Evolutionary conservation across 2,113 vertebrate genomes (phyloP).

Genomic region (Salvelinus sp.): DNA sequence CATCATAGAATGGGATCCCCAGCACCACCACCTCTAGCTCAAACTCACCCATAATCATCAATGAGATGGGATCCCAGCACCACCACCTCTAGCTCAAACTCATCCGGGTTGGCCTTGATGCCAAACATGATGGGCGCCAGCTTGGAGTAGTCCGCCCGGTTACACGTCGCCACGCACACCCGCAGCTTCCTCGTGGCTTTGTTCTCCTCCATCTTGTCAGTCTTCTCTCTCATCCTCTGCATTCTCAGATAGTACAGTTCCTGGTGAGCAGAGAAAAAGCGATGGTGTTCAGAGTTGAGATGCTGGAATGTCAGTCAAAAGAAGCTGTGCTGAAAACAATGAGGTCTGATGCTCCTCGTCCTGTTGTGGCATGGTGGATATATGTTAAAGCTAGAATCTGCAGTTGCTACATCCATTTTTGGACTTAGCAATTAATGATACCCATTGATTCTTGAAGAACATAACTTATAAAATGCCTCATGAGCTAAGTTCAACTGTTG

Average conservation of each 20-base stretch:
- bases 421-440: no score
- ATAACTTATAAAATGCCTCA: no score
- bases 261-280: slow-evolving; percentile 57
- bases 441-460: no score
- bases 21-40: slow-evolving; percentile 48
- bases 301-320: no score
- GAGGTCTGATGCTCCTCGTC: no score
- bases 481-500: no score
- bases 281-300: not conserved
- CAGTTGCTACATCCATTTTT: no score
- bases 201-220: slow-evolving; percentile 55
- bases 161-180: slow-evolving; percentile 96
- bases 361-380: no score
- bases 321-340: no score
- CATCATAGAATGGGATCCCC: slow-evolving; percentile 96
- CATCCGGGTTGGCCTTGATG: slow-evolving; percentile 86
- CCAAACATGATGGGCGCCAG: slow-evolving; percentile 98
- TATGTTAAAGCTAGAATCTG: no score
- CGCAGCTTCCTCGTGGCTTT: slow-evolving; percentile 76
- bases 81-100: slow-evolving; percentile 91
- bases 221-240: slow-evolving; percentile 72
- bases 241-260: slow-evolving; percentile 86
- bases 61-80: slow-evolving; percentile 97
- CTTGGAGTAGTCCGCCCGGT: slow-evolving; percentile 97
- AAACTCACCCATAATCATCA: slow-evolving; percentile 93